Evolutionary conservation across 2,888 invertebrate species (phyloP), one percentile per base, ranked within the genome.

Genomic region (Drosophila helvetica): DNA sequence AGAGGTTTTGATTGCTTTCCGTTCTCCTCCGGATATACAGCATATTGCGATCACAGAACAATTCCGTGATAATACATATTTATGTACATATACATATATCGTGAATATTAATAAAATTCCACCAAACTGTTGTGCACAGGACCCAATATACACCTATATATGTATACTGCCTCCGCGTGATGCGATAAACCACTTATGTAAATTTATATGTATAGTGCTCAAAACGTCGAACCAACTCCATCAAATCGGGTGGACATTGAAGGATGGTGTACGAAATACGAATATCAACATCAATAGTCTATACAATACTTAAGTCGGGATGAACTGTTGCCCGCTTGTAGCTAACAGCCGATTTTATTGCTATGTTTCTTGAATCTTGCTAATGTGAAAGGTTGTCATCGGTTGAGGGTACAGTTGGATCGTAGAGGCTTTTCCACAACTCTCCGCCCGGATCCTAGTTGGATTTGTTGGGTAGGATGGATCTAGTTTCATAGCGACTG

Each of bases 301-400:
- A 22, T 27, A 47, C 10, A 62, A 64, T 50, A 25, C 46, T 47
- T 50, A 38, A 19, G 55, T 6, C 17, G 54, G 25, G 38, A 52
- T 22, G 22, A 48, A 58, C 58, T 55, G 50, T 33, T 54, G 56
- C 47, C 57, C 19, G 57, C n/a, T 30, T 58, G 45, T 51, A 43
- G 25, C 25, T 52, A 33, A 52, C 43, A 52, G 57, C 54, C 53
- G 54, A 73, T 72, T 55, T 58, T 71, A 56, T 56, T 56, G 55
- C 47, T 62, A 62, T 51, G 43, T 47, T 42, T 52, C 55, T 38
- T 56, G 17, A 54, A 52, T 70, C 58, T 42, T 25, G 53, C 48
- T 66, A 66, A 54, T 50, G 54, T 55, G 48, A 55, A 66, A 66
- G 67, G 33, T 50, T 43, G 53, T 65, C 61, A 30, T 18, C 42